A percentile compares a stretch with the other conserved stretches of the same genome.
These are phyloP conservation scores for Lathamus discolor DNA, from an alignment of 2,113 vertebrate species.

Conservation along the genomic window DNA sequence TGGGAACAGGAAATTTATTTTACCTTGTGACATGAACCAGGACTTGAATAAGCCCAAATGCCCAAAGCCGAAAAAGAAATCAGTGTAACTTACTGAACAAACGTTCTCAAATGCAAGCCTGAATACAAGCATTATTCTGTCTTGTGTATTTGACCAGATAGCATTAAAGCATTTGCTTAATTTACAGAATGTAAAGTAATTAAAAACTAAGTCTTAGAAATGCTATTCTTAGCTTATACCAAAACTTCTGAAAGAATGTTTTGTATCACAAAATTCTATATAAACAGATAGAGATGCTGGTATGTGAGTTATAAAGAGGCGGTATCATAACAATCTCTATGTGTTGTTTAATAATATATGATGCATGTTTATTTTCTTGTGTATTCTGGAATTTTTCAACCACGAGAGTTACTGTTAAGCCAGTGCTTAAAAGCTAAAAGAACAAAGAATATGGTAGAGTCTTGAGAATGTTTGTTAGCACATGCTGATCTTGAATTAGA, in stretches of 20 bases:
- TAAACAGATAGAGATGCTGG: neutral
- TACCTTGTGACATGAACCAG: neutral
- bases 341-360: neutral
- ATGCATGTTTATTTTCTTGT: neutral
- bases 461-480: neutral
- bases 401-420: neutral
- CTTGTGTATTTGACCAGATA: neutral
- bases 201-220: neutral
- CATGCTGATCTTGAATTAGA: neutral
- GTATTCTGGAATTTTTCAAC: neutral
- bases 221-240: neutral
- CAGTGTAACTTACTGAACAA: neutral
- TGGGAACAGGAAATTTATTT: neutral
- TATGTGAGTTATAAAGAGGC: neutral
- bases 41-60: neutral
- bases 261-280: neutral
- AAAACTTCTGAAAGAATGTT: neutral
- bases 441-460: neutral
- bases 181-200: neutral
- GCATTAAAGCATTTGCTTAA: neutral
- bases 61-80: neutral
- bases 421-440: neutral
- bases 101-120: neutral
- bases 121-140: neutral
- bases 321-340: neutral